Percentiles rank a stretch among this genome's conserved stretches.
Conservation (phyloP, 2,888 invertebrate species). For the Smittia aterrima region DNA sequence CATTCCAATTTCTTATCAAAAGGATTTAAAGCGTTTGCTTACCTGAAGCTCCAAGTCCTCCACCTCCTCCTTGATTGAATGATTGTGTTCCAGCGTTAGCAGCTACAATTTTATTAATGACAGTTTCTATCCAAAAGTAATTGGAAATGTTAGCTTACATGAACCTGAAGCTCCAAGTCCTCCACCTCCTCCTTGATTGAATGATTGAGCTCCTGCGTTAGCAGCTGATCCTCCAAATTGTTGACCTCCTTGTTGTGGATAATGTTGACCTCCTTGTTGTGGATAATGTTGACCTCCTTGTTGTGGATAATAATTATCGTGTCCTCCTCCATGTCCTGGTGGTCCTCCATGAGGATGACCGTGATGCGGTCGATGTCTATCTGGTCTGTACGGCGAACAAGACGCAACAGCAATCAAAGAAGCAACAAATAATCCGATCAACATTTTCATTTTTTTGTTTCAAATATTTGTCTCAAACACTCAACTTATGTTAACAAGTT, state of each 20-base stretch:
- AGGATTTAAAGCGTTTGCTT: not conserved
- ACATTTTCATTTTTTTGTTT: conserved; percentile 1
- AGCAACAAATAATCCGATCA: not conserved
- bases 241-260: no score
- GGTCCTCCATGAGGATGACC: not conserved
- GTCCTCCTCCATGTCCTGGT: not conserved
- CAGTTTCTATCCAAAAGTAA: not conserved
- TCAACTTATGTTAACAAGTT: not conserved
- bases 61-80: not conserved
- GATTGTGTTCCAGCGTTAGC: conserved; percentile 14
- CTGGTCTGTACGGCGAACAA: no score
- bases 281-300: not conserved
- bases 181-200: conserved; percentile 2
- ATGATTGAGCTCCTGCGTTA: not conserved
- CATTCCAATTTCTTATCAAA: not conserved
- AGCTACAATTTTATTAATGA: conserved; percentile 1
- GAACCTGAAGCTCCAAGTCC: conserved; percentile 4
- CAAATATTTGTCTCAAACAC: not conserved
- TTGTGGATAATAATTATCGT: not conserved
- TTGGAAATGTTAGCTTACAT: not conserved
- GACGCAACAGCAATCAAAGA: not conserved
- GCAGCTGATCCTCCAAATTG: conserved; percentile 11
- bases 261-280: no score
- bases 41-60: conserved; percentile 18
- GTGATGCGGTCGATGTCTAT: not conserved